Conservation (phyloP, 2,113 vertebrate genomes). For the Microcebus griseorufus region DNA sequence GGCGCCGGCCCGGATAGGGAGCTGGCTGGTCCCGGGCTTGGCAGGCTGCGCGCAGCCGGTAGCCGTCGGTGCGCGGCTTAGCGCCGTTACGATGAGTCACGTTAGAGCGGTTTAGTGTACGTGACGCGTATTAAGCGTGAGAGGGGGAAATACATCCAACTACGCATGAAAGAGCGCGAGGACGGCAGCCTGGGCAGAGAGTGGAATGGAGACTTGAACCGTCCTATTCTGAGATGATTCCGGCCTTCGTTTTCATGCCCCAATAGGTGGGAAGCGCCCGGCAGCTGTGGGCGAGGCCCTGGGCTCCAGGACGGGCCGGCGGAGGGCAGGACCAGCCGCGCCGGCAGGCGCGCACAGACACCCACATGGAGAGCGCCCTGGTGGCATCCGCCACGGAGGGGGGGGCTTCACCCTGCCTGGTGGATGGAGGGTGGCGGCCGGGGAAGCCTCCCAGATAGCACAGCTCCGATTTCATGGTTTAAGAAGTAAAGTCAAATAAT, state of each 20-base stretch:
- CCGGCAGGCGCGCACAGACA: neutral
- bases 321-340: neutral
- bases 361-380: accelerated
- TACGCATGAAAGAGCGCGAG: neutral
- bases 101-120: neutral
- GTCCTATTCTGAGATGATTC: neutral
- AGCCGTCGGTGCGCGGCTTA: too few relatives aligned
- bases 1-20: accelerated
- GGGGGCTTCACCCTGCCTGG: neutral
- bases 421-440: neutral
- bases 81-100: neutral
- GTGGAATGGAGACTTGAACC: neutral
- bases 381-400: neutral
- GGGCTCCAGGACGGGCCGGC: neutral
- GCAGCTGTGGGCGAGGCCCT: neutral
- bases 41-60: neutral
- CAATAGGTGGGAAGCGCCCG: neutral
- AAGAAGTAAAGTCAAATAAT: neutral
- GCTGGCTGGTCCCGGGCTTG: neutral
- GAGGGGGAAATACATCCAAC: neutral
- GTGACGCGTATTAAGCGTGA: neutral
- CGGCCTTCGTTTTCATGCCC: neutral
- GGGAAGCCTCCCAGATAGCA: neutral
- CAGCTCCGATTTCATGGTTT: neutral
- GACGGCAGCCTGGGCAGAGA: neutral